A percentile compares a stretch with the other conserved stretches of the same genome.
Evolutionary conservation across 2,113 vertebrate species (phyloP).

Genomic region (Noturus placidus): DNA sequence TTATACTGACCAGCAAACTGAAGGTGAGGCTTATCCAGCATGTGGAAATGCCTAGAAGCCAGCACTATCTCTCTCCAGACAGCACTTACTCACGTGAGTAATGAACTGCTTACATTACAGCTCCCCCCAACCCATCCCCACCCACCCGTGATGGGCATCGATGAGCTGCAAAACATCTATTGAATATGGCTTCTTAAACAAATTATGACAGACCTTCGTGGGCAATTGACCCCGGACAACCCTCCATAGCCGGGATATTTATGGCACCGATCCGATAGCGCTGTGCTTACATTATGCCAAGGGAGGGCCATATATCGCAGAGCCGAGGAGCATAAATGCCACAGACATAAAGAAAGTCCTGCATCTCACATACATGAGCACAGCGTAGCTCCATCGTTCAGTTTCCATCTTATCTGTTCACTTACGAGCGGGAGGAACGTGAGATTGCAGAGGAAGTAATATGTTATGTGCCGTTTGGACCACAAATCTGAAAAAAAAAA

Average conservation of each 20-base stretch:
- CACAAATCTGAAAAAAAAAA: conserved; percentile 65
- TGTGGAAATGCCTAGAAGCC: not conserved
- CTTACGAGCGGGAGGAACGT: conserved; percentile 71
- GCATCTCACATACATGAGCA: conserved; percentile 39
- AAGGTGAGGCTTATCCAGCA: not conserved
- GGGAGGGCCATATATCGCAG: conserved; percentile 36
- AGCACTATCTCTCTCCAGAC: not conserved
- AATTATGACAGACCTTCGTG: conserved; percentile 81
- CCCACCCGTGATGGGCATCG: conserved; percentile 67
- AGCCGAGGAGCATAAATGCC: conserved; percentile 44
- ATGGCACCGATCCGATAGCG: conserved; percentile 65
- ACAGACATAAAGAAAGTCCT: conserved; percentile 43
- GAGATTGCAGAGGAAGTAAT: conserved; percentile 74
- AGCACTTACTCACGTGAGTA: conserved; percentile 72
- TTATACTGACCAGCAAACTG: not conserved
- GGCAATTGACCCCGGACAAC: conserved; percentile 66
- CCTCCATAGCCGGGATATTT: conserved; percentile 70
- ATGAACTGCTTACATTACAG: conserved; percentile 78
- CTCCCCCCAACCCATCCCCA: too few species aligned
- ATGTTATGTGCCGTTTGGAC: conserved; percentile 48
- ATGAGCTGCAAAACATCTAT: conserved; percentile 72
- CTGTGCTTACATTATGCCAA: conserved; percentile 54
- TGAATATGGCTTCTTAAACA: conserved; percentile 78
- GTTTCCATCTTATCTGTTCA: conserved; percentile 70
- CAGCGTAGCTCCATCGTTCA: conserved; percentile 48